Percentiles rank a stretch among this genome's conserved stretches.
Conservation (phyloP, 1,140 invertebrate genomes). For the Euwallacea similis region DNA sequence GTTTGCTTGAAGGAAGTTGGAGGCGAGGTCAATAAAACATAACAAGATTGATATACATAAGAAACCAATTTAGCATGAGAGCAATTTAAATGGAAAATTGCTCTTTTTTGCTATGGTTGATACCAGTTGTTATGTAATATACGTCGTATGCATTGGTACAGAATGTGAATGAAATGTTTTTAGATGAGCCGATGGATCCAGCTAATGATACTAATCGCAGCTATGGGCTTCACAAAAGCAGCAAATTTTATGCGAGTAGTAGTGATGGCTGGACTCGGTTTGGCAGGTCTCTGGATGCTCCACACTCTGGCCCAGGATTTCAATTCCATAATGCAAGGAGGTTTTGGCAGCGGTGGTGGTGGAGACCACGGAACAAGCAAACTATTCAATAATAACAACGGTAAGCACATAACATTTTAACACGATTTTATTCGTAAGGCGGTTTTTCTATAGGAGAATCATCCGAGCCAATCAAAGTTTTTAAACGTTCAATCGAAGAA, state of each 20-base stretch:
- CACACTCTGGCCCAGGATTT: conserved; percentile 48
- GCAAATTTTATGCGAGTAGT: conserved; percentile 42
- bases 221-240: conserved; percentile 39
- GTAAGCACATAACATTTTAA: background rate
- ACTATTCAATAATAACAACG: conserved; percentile 16
- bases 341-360: conserved; percentile 25
- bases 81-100: too few relatives aligned
- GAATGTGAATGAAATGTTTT: background rate
- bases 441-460: background rate
- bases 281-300: conserved; percentile 48
- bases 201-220: conserved; percentile 28
- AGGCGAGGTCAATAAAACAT: too few relatives aligned
- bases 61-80: too few relatives aligned
- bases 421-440: background rate
- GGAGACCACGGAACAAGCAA: conserved; percentile 23
- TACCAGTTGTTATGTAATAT: too few relatives aligned
- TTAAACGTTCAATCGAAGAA: conserved; percentile 31
- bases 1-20: too few relatives aligned
- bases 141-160: too few relatives aligned
- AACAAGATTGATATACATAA: too few relatives aligned
- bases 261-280: conserved; percentile 43
- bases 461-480: conserved; percentile 26
- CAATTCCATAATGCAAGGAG: conserved; percentile 32
- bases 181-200: conserved; percentile 26
- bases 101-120: too few relatives aligned